These are phyloP conservation scores for Salvelinus alpinus DNA, from an alignment of 2,113 vertebrate genomes.

Conservation along the genomic window DNA sequence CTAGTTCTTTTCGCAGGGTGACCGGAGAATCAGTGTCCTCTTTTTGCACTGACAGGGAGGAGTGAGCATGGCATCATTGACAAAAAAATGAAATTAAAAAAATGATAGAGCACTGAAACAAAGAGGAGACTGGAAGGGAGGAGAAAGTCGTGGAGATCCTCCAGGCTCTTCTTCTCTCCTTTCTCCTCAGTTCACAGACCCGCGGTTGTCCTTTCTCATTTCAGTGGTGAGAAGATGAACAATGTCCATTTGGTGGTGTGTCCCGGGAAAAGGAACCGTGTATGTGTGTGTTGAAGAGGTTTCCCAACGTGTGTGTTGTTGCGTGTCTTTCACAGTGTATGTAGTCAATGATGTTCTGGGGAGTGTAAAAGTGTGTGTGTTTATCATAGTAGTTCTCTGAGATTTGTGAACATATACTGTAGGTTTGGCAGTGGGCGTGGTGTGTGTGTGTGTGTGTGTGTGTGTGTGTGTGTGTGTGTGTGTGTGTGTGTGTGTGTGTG, in stretches of 20 bases:
- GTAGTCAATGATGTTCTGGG: constrained; percentile 5
- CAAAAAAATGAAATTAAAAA: neutral
- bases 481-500: no score
- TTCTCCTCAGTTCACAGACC: constrained; percentile 14
- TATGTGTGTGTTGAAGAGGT: neutral
- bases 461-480: constrained; percentile 7
- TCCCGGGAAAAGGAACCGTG: neutral
- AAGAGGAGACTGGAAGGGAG: constrained; percentile 1
- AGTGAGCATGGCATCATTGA: neutral
- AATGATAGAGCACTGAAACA: neutral
- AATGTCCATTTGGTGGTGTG: neutral
- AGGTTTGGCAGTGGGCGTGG: constrained; percentile 20
- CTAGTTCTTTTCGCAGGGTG: neutral
- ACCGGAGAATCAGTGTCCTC: neutral
- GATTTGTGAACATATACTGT: constrained; percentile 38
- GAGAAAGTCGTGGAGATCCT: constrained; percentile 11
- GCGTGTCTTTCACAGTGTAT: constrained; percentile 33
- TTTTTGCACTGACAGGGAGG: neutral
- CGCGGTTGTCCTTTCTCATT: neutral
- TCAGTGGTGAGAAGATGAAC: neutral
- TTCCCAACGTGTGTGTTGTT: neutral
- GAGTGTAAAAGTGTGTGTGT: neutral
- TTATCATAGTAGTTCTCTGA: neutral
- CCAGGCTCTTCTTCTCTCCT: constrained; percentile 12
- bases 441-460: constrained; percentile 21